Conservation (phyloP, 2,888 invertebrate genomes). For the Lutraria lutraria region DNA sequence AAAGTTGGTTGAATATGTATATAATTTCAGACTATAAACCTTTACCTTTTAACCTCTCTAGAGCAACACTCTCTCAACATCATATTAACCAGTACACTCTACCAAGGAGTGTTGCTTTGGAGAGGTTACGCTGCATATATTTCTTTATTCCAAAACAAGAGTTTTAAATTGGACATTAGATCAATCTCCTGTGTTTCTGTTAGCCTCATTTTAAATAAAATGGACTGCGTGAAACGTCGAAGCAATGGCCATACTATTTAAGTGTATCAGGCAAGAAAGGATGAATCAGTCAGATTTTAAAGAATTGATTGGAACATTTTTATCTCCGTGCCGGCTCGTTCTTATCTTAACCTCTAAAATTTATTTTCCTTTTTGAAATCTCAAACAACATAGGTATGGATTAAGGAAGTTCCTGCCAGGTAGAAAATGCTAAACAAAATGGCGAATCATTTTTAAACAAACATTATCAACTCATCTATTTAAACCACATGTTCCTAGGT, state of each 20-base stretch:
- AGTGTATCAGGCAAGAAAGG: not conserved
- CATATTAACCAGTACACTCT: too few species aligned
- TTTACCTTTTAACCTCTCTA: too few species aligned
- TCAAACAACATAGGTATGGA: constrained; percentile 1
- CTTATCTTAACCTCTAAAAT: constrained; percentile 3
- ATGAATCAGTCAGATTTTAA: not conserved
- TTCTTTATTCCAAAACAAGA: too few species aligned
- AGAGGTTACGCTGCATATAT: too few species aligned
- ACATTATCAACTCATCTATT: not conserved
- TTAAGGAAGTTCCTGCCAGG: constrained; percentile 21
- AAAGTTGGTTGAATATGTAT: too few species aligned
- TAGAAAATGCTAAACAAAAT: constrained; percentile 18
- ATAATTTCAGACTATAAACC: too few species aligned
- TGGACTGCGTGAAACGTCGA: too few species aligned
- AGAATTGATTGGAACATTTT: not conserved
- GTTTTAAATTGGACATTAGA: too few species aligned
- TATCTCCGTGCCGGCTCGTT: not conserved
- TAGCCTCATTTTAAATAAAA: too few species aligned
- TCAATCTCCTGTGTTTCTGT: too few species aligned
- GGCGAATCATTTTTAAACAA: constrained; percentile 13
- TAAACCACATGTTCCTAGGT: constrained; percentile 2
- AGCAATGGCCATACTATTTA: not conserved
- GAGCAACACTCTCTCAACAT: too few species aligned
- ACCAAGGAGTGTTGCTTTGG: too few species aligned
- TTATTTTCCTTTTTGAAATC: constrained; percentile 23